Evolutionary conservation across 1,140 invertebrate genomes (phyloP).

Genomic region (Drosophila rhopaloa): DNA sequence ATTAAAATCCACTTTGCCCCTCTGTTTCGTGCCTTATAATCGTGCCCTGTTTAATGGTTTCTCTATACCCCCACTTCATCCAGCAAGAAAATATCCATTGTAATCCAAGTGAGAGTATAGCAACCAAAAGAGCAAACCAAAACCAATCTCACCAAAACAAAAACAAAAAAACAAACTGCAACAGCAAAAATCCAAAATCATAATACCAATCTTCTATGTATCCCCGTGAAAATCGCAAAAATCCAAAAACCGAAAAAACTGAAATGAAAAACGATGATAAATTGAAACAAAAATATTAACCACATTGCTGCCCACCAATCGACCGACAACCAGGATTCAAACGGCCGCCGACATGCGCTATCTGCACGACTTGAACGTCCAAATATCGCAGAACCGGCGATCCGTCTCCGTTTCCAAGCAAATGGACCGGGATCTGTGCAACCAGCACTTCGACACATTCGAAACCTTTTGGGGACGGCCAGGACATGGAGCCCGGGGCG

Average conservation of each 20-base stretch:
- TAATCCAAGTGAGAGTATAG: conserved; percentile 84
- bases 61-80: conserved; percentile 67
- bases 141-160: conserved; percentile 44
- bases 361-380: conserved; percentile 82
- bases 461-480: conserved; percentile 88
- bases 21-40: conserved; percentile 30
- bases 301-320: conserved; percentile 32
- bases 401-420: conserved; percentile 81
- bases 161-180: conserved; percentile 45
- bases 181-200: conserved; percentile 63
- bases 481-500: conserved; percentile 87
- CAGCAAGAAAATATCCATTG: conserved; percentile 82
- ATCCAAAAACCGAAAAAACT: conserved; percentile 33
- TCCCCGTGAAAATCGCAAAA: conserved; percentile 57
- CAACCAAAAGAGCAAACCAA: conserved; percentile 76
- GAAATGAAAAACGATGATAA: conserved; percentile 30
- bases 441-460: conserved; percentile 88
- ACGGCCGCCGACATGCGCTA: conserved; percentile 73
- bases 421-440: conserved; percentile 86
- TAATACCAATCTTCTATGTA: conserved; percentile 82
- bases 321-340: conserved; percentile 53
- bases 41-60: conserved; percentile 67
- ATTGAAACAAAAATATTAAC: conserved; percentile 23
- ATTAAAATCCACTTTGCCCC: conserved; percentile 23
- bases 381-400: conserved; percentile 83